Base-by-base conservation (phyloP, 2,888 invertebrate genomes). In the Hirudinaria manillensis region DNA sequence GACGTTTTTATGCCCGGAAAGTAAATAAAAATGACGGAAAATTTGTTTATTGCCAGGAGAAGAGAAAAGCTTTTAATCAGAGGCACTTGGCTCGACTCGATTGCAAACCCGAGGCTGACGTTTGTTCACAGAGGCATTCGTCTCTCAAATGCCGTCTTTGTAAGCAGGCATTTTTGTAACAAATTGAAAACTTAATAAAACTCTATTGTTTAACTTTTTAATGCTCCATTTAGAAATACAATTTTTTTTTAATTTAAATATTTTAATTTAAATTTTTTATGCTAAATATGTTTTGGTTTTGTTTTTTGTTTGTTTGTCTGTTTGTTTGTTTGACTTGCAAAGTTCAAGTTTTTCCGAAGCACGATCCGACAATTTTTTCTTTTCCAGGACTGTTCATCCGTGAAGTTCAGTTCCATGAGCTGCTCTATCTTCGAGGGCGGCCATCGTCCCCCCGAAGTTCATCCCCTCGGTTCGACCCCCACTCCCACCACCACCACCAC, bases 51-150 rank as follows among this genome's bases (percentile, higher is more conserved):
- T 53, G 53, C 61, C 67, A 79, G 79, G 94, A 94, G 85, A 88
- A 93, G 0, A 94, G 94, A 83, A 93, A 93, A 85, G 94, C 94
- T 45, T 51, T 76, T 65, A 36, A 76, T 79, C 21, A 68, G 19
- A 32, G 79, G 79, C 10, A 70, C 45, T 55, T 73, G 70, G 32
- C 75, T 79, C 19, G 61, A 76, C 34, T 24, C 72, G 21, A 76
- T 80, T 38, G 75, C 95, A 86, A 90, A 92, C 80, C 97, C 98
- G 0, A 91, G 91, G 83, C 94, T 98, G 90, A 93, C 95, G 85
- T 93, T 97, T n/a, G 91, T 92, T 83, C 91, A 92, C 83, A 91
- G 93, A 83, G 90, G 91, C 79, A 90, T 91, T 83, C 91, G 91
- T 86, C 94, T 89, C 83, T 87, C 88, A 19, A 90, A 90, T 81